These are phyloP conservation scores for Coenobita brevimanus DNA, from an alignment of 1,140 invertebrate species.

Conservation along the genomic window DNA sequence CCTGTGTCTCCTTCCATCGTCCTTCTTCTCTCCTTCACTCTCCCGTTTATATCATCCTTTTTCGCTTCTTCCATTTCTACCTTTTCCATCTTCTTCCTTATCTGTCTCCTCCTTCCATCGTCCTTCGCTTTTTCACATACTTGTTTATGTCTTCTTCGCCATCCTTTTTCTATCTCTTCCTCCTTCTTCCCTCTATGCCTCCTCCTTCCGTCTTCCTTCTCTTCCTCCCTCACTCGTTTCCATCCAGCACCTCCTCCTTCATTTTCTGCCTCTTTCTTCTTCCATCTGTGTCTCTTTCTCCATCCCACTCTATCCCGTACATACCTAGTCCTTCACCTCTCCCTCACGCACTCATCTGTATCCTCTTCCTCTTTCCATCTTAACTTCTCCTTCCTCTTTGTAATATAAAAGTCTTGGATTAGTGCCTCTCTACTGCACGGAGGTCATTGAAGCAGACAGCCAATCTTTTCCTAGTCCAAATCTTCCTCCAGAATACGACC, in stretches of 20 bases:
- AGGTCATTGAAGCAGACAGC: too few relatives aligned
- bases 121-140: background rate
- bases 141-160: background rate
- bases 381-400: too few relatives aligned
- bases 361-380: too few relatives aligned
- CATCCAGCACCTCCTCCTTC: background rate
- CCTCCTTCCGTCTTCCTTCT: background rate
- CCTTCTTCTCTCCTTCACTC: background rate
- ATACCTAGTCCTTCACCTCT: too few relatives aligned
- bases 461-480: too few relatives aligned
- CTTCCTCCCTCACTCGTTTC: background rate
- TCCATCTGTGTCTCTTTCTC: background rate
- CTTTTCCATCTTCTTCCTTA: background rate
- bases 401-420: too few relatives aligned
- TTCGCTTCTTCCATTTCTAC: background rate
- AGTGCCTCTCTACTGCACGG: too few relatives aligned
- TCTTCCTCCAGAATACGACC: too few relatives aligned
- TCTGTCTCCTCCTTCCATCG: background rate
- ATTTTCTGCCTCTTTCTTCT: background rate
- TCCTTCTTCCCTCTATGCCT: background rate
- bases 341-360: too few relatives aligned
- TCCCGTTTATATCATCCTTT: background rate
- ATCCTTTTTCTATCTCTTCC: background rate
- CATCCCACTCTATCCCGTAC: too few relatives aligned
- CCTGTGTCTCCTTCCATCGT: too few relatives aligned